These are phyloP conservation scores for Sminthurides bifidus DNA, from an alignment of 1,140 invertebrate genomes.

Conservation along the genomic window DNA sequence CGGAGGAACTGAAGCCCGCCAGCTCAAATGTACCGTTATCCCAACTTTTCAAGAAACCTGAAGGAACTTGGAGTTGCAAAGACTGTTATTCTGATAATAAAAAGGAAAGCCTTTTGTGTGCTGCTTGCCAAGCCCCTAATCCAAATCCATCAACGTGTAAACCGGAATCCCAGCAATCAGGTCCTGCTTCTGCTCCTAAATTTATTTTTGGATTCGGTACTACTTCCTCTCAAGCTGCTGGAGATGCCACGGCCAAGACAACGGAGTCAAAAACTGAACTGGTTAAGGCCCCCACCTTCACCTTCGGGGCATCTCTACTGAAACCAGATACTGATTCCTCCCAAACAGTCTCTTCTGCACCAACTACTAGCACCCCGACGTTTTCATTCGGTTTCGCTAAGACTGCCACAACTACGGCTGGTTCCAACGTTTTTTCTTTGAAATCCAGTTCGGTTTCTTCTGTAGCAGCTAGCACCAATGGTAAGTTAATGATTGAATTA, in stretches of 20 bases:
- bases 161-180: neutral
- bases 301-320: too few relatives aligned
- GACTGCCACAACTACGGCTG: too few relatives aligned
- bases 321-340: neutral
- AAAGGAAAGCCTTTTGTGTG: constrained; percentile 44
- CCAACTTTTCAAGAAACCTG: constrained; percentile 51
- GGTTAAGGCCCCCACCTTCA: neutral
- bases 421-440: too few relatives aligned
- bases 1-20: neutral
- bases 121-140: constrained; percentile 48
- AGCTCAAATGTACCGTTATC: constrained; percentile 28
- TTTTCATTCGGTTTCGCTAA: too few relatives aligned
- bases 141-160: constrained; percentile 29
- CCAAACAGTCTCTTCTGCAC: too few relatives aligned
- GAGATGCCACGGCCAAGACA: neutral
- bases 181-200: constrained; percentile 11
- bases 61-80: constrained; percentile 68
- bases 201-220: neutral
- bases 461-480: too few relatives aligned
- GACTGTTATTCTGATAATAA: constrained; percentile 63
- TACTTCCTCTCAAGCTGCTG: neutral
- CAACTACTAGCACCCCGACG: too few relatives aligned
- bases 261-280: neutral
- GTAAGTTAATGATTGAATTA: too few relatives aligned
- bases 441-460: too few relatives aligned